Percentiles rank a stretch among this genome's conserved stretches.
Conservation (phyloP, 1,140 invertebrate genomes). For the Eulimnadia texana region DNA sequence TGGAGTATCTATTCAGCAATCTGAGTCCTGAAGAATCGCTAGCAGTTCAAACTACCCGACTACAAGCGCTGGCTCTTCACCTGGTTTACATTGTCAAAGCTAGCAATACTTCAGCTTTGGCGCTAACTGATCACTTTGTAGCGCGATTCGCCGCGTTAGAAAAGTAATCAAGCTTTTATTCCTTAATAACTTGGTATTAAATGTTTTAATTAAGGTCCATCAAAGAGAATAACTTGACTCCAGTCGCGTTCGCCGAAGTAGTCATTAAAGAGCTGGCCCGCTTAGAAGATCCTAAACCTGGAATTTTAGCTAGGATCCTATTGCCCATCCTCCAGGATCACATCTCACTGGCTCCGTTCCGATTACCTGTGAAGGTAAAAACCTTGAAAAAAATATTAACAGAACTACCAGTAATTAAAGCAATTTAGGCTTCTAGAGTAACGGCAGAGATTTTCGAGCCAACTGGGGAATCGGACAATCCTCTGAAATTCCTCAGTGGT, state of each 20-base stretch:
- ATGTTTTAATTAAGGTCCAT: slow-evolving; percentile 26
- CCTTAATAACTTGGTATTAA: background rate
- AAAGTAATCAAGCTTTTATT: slow-evolving; percentile 27
- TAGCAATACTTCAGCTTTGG: slow-evolving; percentile 41
- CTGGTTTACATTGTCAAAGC: slow-evolving; percentile 55
- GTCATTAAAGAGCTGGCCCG: slow-evolving; percentile 60
- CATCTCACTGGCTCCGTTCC: background rate
- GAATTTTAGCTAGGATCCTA: slow-evolving; percentile 50
- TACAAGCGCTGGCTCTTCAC: slow-evolving; percentile 69
- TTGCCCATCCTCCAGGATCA: slow-evolving; percentile 52
- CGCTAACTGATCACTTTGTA: slow-evolving; percentile 45
- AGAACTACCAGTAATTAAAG: no score
- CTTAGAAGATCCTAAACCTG: slow-evolving; percentile 69
- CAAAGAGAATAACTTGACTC: slow-evolving; percentile 34
- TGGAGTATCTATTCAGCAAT: slow-evolving; percentile 71
- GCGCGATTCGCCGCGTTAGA: slow-evolving; percentile 42
- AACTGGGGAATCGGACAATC: slow-evolving; percentile 59
- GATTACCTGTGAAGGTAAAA: slow-evolving; percentile 14
- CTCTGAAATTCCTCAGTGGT: slow-evolving; percentile 85
- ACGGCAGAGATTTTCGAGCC: slow-evolving; percentile 72
- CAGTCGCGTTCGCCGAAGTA: slow-evolving; percentile 61
- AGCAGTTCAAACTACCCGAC: slow-evolving; percentile 62
- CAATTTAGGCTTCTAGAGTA: slow-evolving; percentile 57
- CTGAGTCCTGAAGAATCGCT: slow-evolving; percentile 54
- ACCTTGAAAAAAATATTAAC: no score